phyloP scores from a whole-genome alignment of 64 coral and sea anemone genomes.

The Montipora sp. region DNA sequence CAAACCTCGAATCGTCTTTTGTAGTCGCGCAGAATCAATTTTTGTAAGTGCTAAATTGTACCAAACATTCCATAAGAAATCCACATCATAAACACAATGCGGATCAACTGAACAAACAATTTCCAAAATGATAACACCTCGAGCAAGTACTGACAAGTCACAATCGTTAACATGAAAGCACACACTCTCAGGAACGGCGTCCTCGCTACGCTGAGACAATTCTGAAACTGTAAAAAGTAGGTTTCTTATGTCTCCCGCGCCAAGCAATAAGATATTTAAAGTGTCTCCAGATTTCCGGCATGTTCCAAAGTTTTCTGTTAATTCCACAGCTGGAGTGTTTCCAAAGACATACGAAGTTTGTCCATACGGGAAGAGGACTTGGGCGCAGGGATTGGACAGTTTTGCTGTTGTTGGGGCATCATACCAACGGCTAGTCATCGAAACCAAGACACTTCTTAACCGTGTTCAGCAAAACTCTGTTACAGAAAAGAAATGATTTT shows the following conservation, averaged over 20 bases:
- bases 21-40: neutral
- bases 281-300: neutral
- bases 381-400: neutral
- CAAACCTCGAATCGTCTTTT: neutral
- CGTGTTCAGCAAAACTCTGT: neutral
- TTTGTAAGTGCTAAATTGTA: constrained; percentile 4
- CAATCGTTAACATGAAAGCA: constrained; percentile 9
- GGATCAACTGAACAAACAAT: neutral
- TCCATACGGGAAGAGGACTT: constrained; percentile 23
- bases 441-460: neutral
- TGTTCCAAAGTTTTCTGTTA: constrained; percentile 37
- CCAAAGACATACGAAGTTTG: constrained; percentile 28
- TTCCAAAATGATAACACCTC: constrained; percentile 37
- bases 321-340: constrained; percentile 17
- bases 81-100: constrained; percentile 4
- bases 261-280: constrained; percentile 31
- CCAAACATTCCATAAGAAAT: constrained; percentile 45
- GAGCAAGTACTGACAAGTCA: constrained; percentile 14
- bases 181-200: neutral
- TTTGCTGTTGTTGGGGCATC: neutral
- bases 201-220: neutral
- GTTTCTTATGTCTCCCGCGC: constrained; percentile 20
- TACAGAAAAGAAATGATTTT: neutral
- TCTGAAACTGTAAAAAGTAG: constrained; percentile 20
- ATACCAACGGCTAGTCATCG: neutral